A percentile compares a stretch with the other conserved stretches of the same genome.
Evolutionary conservation across 2,888 invertebrate species (phyloP).

Genomic region (Dryadula phaetusa): DNA sequence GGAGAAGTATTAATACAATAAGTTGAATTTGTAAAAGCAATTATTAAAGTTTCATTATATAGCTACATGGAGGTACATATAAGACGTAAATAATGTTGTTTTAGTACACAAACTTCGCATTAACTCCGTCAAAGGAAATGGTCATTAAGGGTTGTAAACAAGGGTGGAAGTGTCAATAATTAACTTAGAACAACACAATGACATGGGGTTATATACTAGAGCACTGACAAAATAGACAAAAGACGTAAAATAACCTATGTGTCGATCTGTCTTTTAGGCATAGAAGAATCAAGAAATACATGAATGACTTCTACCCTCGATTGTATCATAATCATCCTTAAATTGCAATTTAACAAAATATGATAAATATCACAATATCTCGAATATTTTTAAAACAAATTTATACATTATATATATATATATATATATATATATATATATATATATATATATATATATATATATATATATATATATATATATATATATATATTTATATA

Average conservation of each 20-base stretch:
- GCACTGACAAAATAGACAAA: conserved; percentile 31
- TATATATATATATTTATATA: too few species aligned
- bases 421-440: too few species aligned
- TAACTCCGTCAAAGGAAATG: conserved; percentile 24
- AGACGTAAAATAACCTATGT: too few species aligned
- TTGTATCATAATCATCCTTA: too few species aligned
- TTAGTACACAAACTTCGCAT: conserved; percentile 12
- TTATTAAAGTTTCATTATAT: conserved; percentile 2
- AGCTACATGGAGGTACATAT: neutral
- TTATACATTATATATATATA: too few species aligned
- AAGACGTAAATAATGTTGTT: conserved; percentile 10
- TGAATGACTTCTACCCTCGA: neutral
- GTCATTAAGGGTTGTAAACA: conserved; percentile 45
- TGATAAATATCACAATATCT: neutral
- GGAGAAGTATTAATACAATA: too few species aligned
- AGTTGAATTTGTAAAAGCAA: neutral
- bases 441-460: too few species aligned
- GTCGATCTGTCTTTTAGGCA: too few species aligned
- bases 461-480: too few species aligned
- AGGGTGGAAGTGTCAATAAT: conserved; percentile 60
- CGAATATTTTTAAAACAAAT: too few species aligned
- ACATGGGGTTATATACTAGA: conserved; percentile 18
- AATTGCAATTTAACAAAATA: neutral
- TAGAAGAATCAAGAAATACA: neutral
- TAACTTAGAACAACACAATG: conserved; percentile 63